Evolutionary conservation across 2,797 vertebrate genomes (phyloP).

Genomic region (Brotula barbata): DNA sequence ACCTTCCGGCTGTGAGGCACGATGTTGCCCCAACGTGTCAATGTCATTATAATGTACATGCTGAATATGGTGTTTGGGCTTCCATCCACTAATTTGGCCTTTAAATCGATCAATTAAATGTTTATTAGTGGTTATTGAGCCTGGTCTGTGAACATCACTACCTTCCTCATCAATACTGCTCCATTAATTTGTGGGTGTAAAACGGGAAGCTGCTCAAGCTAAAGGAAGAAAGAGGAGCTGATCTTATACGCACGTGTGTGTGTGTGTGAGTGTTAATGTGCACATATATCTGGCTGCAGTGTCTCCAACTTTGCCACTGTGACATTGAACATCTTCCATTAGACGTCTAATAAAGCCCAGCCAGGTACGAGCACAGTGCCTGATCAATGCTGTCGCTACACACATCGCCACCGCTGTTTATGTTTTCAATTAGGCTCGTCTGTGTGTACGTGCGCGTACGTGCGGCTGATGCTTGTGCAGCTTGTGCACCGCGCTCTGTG

Average conservation of each 20-base stretch:
- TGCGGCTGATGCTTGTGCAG: slow-evolving; percentile 40
- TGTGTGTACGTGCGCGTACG: slow-evolving; percentile 1
- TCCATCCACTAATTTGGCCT: neutral
- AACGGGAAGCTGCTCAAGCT: slow-evolving; percentile 2
- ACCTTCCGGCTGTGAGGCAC: too few species aligned
- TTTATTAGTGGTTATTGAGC: neutral
- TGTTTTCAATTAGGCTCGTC: slow-evolving; percentile 71
- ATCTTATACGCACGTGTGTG: neutral
- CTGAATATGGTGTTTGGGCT: neutral
- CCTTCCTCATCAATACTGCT: neutral
- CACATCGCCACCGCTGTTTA: slow-evolving; percentile 60
- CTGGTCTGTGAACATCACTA: neutral
- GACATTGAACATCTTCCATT: slow-evolving; percentile 64
- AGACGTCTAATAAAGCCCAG: slow-evolving; percentile 67
- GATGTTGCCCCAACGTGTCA: too few species aligned
- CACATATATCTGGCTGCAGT: slow-evolving; percentile 13
- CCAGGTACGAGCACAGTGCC: slow-evolving; percentile 57
- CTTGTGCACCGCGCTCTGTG: slow-evolving; percentile 48
- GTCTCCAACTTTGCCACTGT: slow-evolving; percentile 44
- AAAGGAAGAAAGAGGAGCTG: neutral
- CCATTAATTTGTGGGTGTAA: slow-evolving; percentile 10
- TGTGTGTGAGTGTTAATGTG: slow-evolving; percentile 3
- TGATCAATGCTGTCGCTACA: slow-evolving; percentile 72
- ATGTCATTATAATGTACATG: too few species aligned
- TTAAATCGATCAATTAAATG: neutral